Percentiles rank a stretch among this genome's conserved stretches.
Conservation (phyloP, 2,113 vertebrate genomes). For the Gymnarchus niloticus region DNA sequence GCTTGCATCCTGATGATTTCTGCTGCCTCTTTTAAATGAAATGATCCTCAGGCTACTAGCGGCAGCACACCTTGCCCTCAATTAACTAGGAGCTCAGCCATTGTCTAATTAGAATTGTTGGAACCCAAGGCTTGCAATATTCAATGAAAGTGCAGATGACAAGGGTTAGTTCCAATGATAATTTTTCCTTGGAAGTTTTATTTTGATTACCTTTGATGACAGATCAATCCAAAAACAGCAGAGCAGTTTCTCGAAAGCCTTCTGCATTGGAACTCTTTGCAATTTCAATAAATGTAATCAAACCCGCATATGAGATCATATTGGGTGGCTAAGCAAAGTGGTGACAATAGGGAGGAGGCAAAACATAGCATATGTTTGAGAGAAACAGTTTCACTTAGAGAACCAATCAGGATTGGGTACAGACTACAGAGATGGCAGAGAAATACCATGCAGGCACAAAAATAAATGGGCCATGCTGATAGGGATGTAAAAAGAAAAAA, state of each 20-base stretch:
- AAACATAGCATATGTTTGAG: not conserved
- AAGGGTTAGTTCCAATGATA: not conserved
- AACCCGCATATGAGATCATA: not conserved
- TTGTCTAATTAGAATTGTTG: conserved; percentile 37
- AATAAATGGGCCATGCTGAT: not conserved
- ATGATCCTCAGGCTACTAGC: conserved; percentile 27
- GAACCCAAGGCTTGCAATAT: not conserved
- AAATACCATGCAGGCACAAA: not conserved
- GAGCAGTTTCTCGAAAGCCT: not conserved
- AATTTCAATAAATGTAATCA: not conserved
- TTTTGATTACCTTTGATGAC: not conserved
- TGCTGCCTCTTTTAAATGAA: conserved; percentile 26
- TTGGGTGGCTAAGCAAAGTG: not conserved
- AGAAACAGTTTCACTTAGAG: not conserved
- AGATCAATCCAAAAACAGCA: not conserved
- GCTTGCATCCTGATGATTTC: conserved; percentile 32
- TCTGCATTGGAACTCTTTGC: not conserved
- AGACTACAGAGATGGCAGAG: not conserved
- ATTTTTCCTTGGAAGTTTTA: not conserved
- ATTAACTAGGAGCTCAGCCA: conserved; percentile 38
- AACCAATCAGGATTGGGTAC: not conserved
- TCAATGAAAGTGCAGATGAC: not conserved
- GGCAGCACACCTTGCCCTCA: conserved; percentile 23
- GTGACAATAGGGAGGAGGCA: not conserved
- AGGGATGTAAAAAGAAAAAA: no score